A percentile compares a stretch with the other conserved stretches of the same genome.
Evolutionary conservation across 2,888 invertebrate genomes (phyloP).

Genomic region (Drosophila kuntzei): DNA sequence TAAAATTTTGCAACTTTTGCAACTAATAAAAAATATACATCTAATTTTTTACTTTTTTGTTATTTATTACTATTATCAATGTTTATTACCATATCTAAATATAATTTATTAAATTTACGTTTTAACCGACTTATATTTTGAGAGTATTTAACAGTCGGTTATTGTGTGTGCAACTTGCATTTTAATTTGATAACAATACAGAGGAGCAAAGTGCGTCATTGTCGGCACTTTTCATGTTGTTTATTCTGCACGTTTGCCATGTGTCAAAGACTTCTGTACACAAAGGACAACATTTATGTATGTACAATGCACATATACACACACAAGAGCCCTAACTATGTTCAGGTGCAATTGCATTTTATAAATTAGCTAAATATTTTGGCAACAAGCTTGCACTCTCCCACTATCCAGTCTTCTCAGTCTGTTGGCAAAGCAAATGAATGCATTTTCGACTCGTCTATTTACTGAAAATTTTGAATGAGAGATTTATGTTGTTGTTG

Average conservation of each 20-base stretch:
- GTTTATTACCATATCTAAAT: too few relatives aligned
- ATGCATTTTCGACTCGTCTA: constrained; percentile 43
- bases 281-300: background rate
- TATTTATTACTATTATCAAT: too few relatives aligned
- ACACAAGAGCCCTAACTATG: constrained; percentile 6
- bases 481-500: constrained; percentile 44
- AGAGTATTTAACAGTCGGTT: background rate
- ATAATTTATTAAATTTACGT: too few relatives aligned
- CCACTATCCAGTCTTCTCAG: background rate
- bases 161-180: background rate
- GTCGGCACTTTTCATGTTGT: constrained; percentile 49
- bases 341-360: constrained; percentile 55
- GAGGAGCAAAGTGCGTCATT: constrained; percentile 28
- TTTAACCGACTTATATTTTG: too few relatives aligned
- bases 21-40: too few relatives aligned
- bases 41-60: too few relatives aligned
- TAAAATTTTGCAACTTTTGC: too few relatives aligned
- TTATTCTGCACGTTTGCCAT: constrained; percentile 54
- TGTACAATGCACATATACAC: background rate
- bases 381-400: constrained; percentile 34
- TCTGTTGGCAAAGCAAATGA: constrained; percentile 38
- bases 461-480: constrained; percentile 57
- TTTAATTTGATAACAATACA: constrained; percentile 7
- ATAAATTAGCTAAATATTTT: constrained; percentile 76
- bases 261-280: constrained; percentile 34